A percentile compares a stretch with the other conserved stretches of the same genome.
phyloP scores from a whole-genome alignment of 2,888 invertebrate genomes.

The Calephelis perditalis region DNA sequence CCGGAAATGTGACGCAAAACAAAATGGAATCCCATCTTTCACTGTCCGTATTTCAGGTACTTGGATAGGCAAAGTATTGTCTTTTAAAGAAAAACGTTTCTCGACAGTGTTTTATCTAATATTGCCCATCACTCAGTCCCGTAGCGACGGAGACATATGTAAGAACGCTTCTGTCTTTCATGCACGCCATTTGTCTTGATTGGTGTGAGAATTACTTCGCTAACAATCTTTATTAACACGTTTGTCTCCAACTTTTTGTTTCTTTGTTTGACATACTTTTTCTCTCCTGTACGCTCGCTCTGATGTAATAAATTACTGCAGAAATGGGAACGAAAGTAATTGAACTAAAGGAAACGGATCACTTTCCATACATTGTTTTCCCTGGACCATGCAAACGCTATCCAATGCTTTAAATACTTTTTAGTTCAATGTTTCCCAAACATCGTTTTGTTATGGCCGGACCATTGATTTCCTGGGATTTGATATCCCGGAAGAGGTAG shows the following conservation, averaged over 20 bases:
- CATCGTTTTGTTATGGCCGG: too few species aligned
- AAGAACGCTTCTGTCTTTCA: slow-evolving; percentile 30
- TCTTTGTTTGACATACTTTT: slow-evolving; percentile 22
- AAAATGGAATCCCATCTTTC: not conserved
- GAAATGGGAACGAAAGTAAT: too few species aligned
- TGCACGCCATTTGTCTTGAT: slow-evolving; percentile 36
- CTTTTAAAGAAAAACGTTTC: slow-evolving; percentile 32
- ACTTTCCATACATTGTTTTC: too few species aligned
- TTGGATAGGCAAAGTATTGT: slow-evolving; percentile 29
- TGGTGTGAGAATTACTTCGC: slow-evolving; percentile 34
- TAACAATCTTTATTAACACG: slow-evolving; percentile 33
- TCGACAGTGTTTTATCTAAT: slow-evolving; percentile 36
- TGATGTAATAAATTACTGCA: not conserved
- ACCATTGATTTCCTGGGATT: too few species aligned
- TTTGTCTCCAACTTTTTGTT: slow-evolving; percentile 23
- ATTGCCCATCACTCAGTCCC: slow-evolving; percentile 37
- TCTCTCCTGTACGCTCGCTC: slow-evolving; percentile 23
- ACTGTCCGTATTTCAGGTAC: slow-evolving; percentile 27
- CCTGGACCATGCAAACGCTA: too few species aligned
- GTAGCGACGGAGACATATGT: slow-evolving; percentile 32
- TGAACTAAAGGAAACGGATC: too few species aligned
- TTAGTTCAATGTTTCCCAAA: too few species aligned
- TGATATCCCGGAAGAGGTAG: too few species aligned
- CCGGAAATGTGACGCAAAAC: too few species aligned
- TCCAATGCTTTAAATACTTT: too few species aligned